Conservation (phyloP, 35 echinoderm and acorn worm genomes). For the Nesometra sesokonis region DNA sequence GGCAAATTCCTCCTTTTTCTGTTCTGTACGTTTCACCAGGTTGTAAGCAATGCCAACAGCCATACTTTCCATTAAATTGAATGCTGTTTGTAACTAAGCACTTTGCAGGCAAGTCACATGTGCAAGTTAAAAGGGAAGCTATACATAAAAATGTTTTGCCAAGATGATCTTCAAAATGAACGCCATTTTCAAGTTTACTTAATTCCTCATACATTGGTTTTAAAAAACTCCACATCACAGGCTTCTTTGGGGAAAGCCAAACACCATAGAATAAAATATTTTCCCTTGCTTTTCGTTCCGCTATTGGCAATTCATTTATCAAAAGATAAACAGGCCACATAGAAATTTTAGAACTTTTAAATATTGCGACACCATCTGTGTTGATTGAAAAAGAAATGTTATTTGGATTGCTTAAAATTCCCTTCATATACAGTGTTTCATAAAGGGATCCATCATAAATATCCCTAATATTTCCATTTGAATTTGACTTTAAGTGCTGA, state of each 20-base stretch:
- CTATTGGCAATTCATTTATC: slow-evolving; percentile 25
- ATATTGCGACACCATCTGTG: slow-evolving; percentile 38
- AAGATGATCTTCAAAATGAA: slow-evolving; percentile 1
- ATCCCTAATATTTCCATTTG: neutral
- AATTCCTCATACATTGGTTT: slow-evolving; percentile 21
- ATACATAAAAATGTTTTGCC: slow-evolving; percentile 11
- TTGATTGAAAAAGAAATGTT: slow-evolving; percentile 30
- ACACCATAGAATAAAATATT: slow-evolving; percentile 25
- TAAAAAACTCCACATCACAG: no score
- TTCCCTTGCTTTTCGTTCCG: slow-evolving; percentile 15
- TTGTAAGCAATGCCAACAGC: slow-evolving; percentile 39
- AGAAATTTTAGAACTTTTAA: slow-evolving; percentile 35
- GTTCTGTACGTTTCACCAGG: neutral
- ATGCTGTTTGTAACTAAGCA: slow-evolving; percentile 32
- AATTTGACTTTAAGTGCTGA: neutral
- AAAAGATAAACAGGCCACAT: slow-evolving; percentile 38
- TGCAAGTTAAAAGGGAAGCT: slow-evolving; percentile 23
- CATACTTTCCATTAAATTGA: slow-evolving; percentile 28
- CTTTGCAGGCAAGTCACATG: slow-evolving; percentile 38
- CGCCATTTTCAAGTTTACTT: slow-evolving; percentile 13
- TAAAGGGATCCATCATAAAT: slow-evolving; percentile 27
- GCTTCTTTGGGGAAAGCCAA: slow-evolving; percentile 27
- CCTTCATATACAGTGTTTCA: neutral
- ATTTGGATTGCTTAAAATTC: slow-evolving; percentile 27
- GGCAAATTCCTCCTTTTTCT: neutral